phyloP scores from a whole-genome alignment of 2,797 vertebrate species.

The Mergus octosetaceus region DNA sequence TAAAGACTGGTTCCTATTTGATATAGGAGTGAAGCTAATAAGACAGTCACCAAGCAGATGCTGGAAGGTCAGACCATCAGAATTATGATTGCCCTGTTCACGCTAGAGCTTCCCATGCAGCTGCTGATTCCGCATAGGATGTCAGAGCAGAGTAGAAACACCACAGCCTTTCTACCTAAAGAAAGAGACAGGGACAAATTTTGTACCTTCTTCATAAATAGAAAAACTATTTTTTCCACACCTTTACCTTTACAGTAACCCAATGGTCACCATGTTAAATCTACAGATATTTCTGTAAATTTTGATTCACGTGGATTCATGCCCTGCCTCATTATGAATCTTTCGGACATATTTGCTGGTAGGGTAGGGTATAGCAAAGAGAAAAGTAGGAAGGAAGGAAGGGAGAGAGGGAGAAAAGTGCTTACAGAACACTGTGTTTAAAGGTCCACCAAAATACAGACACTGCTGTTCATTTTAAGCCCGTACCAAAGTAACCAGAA shows the following conservation, averaged over 20 bases:
- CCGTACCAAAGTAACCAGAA: conserved; percentile 62
- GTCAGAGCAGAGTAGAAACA: not conserved
- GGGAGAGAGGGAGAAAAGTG: conserved; percentile 14
- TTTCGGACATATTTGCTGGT: conserved; percentile 14
- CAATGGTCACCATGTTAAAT: not conserved
- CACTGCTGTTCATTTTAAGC: conserved; percentile 35
- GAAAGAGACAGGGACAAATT: not conserved
- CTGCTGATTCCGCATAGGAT: not conserved
- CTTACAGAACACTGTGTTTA: conserved; percentile 57
- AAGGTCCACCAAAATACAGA: conserved; percentile 34
- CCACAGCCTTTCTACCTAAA: not conserved
- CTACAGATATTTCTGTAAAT: not conserved
- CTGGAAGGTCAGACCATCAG: not conserved
- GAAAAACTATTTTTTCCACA: not conserved
- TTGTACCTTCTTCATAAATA: not conserved
- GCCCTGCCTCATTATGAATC: not conserved
- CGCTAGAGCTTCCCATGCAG: not conserved
- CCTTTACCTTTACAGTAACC: not conserved
- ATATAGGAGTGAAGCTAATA: not conserved
- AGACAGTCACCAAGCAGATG: not conserved
- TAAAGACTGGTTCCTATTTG: not conserved
- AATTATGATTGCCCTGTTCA: not conserved
- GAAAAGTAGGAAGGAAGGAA: not conserved
- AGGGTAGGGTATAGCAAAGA: not conserved
- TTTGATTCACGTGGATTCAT: not conserved